phyloP scores from a whole-genome alignment of 2,797 vertebrate genomes.

The Champsocephalus gunnari region DNA sequence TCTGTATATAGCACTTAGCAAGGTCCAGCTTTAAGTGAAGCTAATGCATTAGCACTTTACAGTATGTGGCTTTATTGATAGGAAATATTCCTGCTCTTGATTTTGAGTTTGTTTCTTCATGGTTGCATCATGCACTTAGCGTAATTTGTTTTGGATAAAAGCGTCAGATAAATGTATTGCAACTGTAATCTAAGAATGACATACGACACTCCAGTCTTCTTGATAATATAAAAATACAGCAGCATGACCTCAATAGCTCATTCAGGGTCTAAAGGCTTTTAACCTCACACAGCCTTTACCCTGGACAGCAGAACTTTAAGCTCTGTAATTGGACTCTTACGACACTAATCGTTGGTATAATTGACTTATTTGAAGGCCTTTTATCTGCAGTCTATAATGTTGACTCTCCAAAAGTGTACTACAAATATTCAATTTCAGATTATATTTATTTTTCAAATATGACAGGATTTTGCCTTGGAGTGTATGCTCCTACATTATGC shows the following conservation, averaged over 20 bases:
- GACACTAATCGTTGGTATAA: not conserved
- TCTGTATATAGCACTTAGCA: no score
- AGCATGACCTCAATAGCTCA: not conserved
- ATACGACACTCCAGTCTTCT: not conserved
- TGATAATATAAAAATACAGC: slow-evolving; percentile 2
- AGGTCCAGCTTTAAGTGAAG: no score
- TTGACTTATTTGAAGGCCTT: slow-evolving; percentile 12
- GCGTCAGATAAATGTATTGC: no score
- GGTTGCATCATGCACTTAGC: no score
- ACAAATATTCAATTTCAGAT: not conserved
- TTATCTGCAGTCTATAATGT: not conserved
- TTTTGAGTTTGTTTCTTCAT: no score
- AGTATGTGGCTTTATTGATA: no score
- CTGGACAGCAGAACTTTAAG: slow-evolving; percentile 8
- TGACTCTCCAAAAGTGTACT: slow-evolving; percentile 5
- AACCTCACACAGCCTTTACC: not conserved
- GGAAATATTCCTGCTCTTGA: no score
- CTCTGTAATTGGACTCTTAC: slow-evolving; percentile 6
- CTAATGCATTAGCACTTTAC: no score
- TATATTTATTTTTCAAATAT: slow-evolving; percentile 20
- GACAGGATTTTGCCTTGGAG: not conserved
- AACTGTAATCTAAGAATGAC: no score
- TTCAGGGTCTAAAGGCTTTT: slow-evolving; percentile 6
- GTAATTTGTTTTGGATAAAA: no score
- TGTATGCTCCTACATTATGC: slow-evolving; percentile 11